Percentiles rank a stretch among this genome's conserved stretches.
Evolutionary conservation across 2,113 vertebrate genomes (phyloP).

Genomic region (Hyperopisus bebe): DNA sequence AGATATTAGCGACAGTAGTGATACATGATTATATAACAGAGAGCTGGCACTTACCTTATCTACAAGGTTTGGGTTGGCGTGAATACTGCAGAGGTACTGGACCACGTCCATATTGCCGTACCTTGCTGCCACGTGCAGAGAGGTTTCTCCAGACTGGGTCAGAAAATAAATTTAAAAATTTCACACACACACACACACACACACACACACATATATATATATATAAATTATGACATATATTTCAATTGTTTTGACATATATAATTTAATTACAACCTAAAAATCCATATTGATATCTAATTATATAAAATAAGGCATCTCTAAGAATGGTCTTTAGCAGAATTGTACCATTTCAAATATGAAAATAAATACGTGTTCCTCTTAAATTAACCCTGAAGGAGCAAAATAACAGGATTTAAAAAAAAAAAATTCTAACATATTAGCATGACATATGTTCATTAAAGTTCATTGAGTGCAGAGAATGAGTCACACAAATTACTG

Average conservation of each 20-base stretch:
- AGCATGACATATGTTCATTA: conserved; percentile 13
- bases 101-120: conserved; percentile 94
- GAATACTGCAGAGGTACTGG: conserved; percentile 80
- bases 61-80: conserved; percentile 78
- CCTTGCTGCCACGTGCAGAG: conserved; percentile 88
- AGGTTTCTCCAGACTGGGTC: conserved; percentile 85
- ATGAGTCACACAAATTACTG: conserved; percentile 10
- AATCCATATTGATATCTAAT: not conserved
- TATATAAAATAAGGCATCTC: not conserved
- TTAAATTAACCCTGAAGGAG: not conserved
- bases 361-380: not conserved
- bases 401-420: not conserved
- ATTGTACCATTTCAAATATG: not conserved
- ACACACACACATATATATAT: not conserved
- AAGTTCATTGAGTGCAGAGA: not conserved
- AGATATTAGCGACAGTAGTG: not conserved
- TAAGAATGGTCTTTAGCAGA: not conserved
- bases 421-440: not conserved
- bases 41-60: conserved; percentile 71
- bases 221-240: not conserved
- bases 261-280: not conserved
- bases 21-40: not conserved
- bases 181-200: not conserved
- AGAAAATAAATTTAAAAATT: not conserved
- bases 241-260: not conserved